A percentile compares a stretch with the other conserved stretches of the same genome.
These are phyloP conservation scores for Misgurnus mizolepis DNA, from an alignment of 2,113 vertebrate species.

Conservation along the genomic window DNA sequence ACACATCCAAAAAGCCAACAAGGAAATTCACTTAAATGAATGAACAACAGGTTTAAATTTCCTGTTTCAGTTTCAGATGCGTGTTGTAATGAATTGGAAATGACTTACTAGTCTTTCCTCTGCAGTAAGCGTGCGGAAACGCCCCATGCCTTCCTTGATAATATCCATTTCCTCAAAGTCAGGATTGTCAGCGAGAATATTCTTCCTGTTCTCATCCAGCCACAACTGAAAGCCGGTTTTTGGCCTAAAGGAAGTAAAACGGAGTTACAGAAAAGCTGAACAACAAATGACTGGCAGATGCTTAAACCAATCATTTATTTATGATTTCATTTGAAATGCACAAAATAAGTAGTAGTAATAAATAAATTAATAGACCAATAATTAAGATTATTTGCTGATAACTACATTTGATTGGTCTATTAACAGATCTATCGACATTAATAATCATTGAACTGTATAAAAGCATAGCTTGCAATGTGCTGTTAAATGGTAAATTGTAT, in stretches of 20 bases:
- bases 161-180: slow-evolving; percentile 87
- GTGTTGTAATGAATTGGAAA: background rate
- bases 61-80: no score
- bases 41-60: background rate
- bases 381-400: no score
- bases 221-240: slow-evolving; percentile 96
- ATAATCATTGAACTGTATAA: no score
- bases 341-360: background rate
- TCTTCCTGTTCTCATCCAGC: slow-evolving; percentile 89
- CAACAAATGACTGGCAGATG: no score
- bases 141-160: slow-evolving; percentile 94
- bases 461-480: no score
- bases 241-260: slow-evolving; percentile 71
- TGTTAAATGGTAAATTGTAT: no score
- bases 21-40: background rate
- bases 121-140: slow-evolving; percentile 80
- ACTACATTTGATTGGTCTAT: no score
- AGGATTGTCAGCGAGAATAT: slow-evolving; percentile 80
- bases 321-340: background rate
- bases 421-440: no score
- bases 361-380: no score
- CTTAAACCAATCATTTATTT: background rate
- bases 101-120: slow-evolving; percentile 86
- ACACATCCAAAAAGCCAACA: background rate
- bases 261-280: background rate